Conservation (phyloP, 53 echinoderm and acorn worm species). For the Actinopyga echinites region DNA sequence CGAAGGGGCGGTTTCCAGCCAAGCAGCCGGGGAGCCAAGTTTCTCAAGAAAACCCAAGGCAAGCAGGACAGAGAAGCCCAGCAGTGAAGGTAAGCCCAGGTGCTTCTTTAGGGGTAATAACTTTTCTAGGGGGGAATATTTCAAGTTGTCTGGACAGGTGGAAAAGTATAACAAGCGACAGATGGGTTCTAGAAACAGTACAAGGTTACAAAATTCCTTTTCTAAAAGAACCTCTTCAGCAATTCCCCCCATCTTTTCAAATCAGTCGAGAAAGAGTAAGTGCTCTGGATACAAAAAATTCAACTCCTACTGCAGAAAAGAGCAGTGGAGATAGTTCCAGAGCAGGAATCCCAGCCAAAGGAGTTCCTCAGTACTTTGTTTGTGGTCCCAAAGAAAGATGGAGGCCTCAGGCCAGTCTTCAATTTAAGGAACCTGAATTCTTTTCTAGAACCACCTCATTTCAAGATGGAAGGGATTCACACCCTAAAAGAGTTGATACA, state of each 20-base stretch:
- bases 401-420: background rate
- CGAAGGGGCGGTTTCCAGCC: conserved; percentile 10
- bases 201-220: conserved; percentile 1
- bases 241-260: background rate
- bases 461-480: conserved; percentile 22
- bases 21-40: conserved; percentile 7
- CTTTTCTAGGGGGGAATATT: background rate
- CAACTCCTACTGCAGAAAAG: background rate
- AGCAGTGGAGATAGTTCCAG: background rate
- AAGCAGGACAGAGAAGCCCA: conserved; percentile 4
- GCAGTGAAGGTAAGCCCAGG: background rate
- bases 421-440: background rate
- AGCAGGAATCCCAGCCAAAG: background rate
- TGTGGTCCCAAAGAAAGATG: conserved; percentile 10
- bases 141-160: background rate
- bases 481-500: conserved; percentile 11
- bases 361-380: background rate
- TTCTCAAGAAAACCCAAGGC: background rate
- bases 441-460: background rate
- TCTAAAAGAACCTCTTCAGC: background rate
- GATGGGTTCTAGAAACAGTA: background rate
- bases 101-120: background rate
- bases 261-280: background rate
- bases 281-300: background rate
- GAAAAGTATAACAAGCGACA: background rate